These are phyloP conservation scores for Martes martes DNA, from an alignment of 2,113 vertebrate genomes.

Conservation along the genomic window DNA sequence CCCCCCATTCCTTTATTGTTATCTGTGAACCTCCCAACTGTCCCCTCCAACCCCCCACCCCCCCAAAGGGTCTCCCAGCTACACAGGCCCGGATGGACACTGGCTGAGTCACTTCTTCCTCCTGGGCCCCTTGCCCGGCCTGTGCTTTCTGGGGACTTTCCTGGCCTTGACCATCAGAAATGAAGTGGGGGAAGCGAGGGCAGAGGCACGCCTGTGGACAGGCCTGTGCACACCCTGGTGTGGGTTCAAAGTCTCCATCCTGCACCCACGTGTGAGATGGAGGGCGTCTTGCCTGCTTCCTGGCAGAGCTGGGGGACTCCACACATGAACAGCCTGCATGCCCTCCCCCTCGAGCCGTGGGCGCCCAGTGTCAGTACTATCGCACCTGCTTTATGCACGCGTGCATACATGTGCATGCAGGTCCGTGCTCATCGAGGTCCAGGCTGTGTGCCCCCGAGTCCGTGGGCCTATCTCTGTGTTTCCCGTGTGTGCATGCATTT, in stretches of 20 bases:
- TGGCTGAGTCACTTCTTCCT: not conserved
- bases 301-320: not conserved
- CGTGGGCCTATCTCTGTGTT: not conserved
- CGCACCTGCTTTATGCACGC: accelerated
- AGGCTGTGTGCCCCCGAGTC: accelerated
- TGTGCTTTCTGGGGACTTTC: slow-evolving; percentile 46
- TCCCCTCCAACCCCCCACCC: not conserved
- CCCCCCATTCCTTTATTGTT: not conserved
- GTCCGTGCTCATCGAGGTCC: not conserved
- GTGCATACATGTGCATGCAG: accelerated
- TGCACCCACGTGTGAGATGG: not conserved
- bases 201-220: not conserved
- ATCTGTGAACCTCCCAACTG: not conserved
- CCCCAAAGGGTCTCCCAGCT: accelerated
- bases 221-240: accelerated
- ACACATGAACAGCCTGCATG: accelerated
- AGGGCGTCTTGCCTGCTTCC: not conserved
- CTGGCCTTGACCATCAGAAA: not conserved
- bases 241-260: not conserved
- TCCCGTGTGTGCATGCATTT: not conserved
- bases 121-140: not conserved
- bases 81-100: not conserved
- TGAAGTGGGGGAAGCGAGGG: not conserved
- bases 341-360: not conserved
- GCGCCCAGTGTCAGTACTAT: accelerated